Base-by-base conservation (phyloP, 2,113 vertebrate species). In the Esox niger region DNA sequence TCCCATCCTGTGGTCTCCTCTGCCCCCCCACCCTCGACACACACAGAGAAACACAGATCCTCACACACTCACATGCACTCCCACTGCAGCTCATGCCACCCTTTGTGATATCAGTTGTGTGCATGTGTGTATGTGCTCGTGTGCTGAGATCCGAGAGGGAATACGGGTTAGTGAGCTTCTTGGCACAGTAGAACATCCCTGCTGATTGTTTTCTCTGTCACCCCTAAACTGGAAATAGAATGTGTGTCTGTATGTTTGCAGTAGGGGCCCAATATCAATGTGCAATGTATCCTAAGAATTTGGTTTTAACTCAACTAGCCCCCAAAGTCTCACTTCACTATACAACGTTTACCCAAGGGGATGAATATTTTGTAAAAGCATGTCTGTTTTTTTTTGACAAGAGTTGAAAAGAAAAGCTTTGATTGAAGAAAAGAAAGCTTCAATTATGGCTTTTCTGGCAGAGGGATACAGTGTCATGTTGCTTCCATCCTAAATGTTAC, bases 141-240 rank as follows among this genome's bases (percentile, higher is more conserved):
- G 21, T 21, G n/a, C n/a, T n/a, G n/a, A n/a, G 13, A 67, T 29
- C 57, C 26, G 26, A 2, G 8, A 57, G 67, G 43, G 29, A 30
- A 54, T n/a, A 25, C 15, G 47, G 59, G 31, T 63, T 31, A 70
- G 29, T 35, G 57, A 61, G 68, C 64, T 67, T 73, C 71, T 78
- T 73, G 73, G 82, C 80, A 84, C 75, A 70, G 77, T 13, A 11
- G 46, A 67, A 73, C 66, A 74, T 73, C 71, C 67, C 76, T 64
- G 71, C 70, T 66, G 72, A 74, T 72, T 68, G 55, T 74, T 78
- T 73, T 54, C 65, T 75, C 64, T 81, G 61, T 68, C 67, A 27
- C 4, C 29, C 57, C 7, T 29, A 13, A 20, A 20, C 10, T 26
- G 32, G 57, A 17, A 10, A 43, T 4, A 25, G 57, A 17, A 29